Conservation (phyloP, 2,797 vertebrate species). For the Propithecus deckenii region DNA sequence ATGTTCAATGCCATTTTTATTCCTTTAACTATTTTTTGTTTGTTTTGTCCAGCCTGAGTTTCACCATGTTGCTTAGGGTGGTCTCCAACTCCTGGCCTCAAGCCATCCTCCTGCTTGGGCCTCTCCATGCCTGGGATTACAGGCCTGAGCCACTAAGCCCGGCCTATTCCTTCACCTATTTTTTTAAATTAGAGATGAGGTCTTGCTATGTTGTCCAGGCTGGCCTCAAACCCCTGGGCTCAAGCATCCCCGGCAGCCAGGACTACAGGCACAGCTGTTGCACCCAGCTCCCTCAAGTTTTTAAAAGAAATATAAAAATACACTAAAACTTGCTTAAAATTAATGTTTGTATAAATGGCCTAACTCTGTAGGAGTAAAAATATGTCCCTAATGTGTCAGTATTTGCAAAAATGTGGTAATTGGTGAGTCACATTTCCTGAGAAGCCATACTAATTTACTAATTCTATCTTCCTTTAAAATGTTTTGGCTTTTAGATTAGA, state of each 20-base stretch:
- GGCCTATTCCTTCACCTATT: neutral
- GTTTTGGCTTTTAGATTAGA: neutral
- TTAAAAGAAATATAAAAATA: neutral
- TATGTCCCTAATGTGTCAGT: neutral
- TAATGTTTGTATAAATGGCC: neutral
- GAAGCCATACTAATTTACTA: neutral
- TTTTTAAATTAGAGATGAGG: neutral
- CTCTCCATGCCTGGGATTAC: neutral
- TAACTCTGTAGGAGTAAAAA: neutral
- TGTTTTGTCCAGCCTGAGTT: neutral
- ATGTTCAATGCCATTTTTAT: neutral
- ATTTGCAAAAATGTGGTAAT: neutral
- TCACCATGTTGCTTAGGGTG: neutral
- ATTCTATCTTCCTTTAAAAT: neutral
- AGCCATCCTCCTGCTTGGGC: neutral
- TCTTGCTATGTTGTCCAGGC: neutral
- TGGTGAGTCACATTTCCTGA: neutral
- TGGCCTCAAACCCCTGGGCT: neutral
- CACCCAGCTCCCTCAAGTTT: neutral
- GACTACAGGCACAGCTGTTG: neutral
- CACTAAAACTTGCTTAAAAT: neutral
- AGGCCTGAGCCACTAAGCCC: neutral
- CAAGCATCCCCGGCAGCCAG: neutral
- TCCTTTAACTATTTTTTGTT: neutral
- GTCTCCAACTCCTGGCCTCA: neutral